Percentiles rank a stretch among this genome's conserved stretches.
phyloP scores from a whole-genome alignment of 2,888 invertebrate genomes.

The Eurois occulta region DNA sequence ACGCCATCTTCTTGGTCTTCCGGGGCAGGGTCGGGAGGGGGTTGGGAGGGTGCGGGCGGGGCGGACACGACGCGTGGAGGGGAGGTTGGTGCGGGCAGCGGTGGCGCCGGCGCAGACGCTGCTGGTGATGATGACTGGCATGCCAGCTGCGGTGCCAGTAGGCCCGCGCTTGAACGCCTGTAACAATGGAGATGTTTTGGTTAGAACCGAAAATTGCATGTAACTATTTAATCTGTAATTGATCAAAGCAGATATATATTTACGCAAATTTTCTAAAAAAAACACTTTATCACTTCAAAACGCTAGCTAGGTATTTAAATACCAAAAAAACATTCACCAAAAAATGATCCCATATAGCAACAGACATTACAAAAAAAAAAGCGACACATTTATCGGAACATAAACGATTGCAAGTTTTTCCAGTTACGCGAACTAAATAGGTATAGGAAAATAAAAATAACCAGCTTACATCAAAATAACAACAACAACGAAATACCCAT shows the following conservation, averaged over 20 bases:
- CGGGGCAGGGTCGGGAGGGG: slow-evolving; percentile 81
- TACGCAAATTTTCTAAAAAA: not conserved
- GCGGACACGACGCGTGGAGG: slow-evolving; percentile 85
- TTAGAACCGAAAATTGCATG: not conserved
- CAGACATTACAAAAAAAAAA: not conserved
- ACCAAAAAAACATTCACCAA: not conserved
- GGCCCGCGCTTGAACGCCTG: slow-evolving; percentile 88
- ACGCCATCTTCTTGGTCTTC: slow-evolving; percentile 87
- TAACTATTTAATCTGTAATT: not conserved
- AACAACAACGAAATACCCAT: slow-evolving; percentile 55
- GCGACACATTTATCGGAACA: not conserved
- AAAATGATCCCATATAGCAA: not conserved
- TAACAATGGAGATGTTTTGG: slow-evolving; percentile 72
- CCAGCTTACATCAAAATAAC: slow-evolving; percentile 31
- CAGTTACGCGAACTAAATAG: slow-evolving; percentile 16
- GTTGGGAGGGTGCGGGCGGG: slow-evolving; percentile 76
- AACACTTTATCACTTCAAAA: not conserved
- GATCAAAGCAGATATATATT: not conserved
- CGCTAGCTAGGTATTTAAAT: not conserved
- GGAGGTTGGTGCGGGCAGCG: slow-evolving; percentile 82
- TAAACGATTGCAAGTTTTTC: slow-evolving; percentile 14
- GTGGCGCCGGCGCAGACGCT: slow-evolving; percentile 78
- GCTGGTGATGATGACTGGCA: slow-evolving; percentile 84
- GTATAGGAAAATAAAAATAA: slow-evolving; percentile 14
- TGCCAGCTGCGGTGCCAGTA: slow-evolving; percentile 85